Conservation (phyloP, 1,140 invertebrate species). For the Globodera ellingtonae region DNA sequence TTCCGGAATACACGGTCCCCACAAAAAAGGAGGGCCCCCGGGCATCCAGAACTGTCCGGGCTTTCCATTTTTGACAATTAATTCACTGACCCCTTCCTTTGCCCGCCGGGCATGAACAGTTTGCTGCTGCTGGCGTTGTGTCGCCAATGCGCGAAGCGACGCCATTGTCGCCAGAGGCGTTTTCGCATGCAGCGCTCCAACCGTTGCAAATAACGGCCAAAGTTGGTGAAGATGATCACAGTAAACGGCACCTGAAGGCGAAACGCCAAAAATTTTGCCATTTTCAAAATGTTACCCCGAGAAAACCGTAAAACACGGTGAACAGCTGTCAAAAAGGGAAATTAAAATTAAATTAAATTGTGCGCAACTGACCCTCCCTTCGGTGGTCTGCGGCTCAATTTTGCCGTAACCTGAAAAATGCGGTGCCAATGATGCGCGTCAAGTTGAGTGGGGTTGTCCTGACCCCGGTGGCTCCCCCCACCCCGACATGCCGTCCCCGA, state of each 20-base stretch:
- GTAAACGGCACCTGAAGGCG: slow-evolving; percentile 51
- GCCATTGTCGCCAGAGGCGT: slow-evolving; percentile 26
- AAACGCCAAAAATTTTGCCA: no score
- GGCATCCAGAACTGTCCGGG: no score
- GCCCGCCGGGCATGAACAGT: not conserved
- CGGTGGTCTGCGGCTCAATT: slow-evolving; percentile 54
- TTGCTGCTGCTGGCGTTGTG: not conserved
- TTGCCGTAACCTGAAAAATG: slow-evolving; percentile 54
- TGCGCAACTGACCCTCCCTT: slow-evolving; percentile 28
- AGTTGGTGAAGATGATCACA: slow-evolving; percentile 61
- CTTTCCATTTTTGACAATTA: no score
- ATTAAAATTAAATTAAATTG: not conserved
- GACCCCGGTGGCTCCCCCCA: no score
- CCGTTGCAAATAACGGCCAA: slow-evolving; percentile 58
- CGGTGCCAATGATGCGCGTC: slow-evolving; percentile 16
- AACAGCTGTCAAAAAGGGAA: slow-evolving; percentile 42
- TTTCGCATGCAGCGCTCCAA: slow-evolving; percentile 45
- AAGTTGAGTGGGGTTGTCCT: not conserved
- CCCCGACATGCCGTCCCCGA: no score
- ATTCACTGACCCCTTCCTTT: not conserved
- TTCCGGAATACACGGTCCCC: no score
- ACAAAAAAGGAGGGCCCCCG: no score
- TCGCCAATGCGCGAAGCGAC: not conserved
- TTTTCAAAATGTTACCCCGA: slow-evolving; percentile 29
- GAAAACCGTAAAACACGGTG: slow-evolving; percentile 60